Percentiles rank a stretch among this genome's conserved stretches.
phyloP scores from a whole-genome alignment of 2,888 invertebrate genomes.

The Thymelicus sylvestris region DNA sequence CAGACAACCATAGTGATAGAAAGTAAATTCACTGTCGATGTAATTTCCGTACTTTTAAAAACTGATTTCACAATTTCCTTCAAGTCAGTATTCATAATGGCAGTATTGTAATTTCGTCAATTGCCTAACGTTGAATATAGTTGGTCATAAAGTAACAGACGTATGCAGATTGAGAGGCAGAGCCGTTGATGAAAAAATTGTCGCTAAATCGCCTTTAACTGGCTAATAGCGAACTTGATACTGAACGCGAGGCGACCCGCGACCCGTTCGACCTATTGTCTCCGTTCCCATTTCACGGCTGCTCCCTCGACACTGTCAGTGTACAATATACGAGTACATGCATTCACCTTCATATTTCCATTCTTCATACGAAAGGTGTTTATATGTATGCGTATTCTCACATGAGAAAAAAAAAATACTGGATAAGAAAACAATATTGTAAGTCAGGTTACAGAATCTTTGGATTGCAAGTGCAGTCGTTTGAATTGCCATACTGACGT shows the following conservation, averaged over 20 bases:
- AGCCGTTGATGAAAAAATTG: constrained; percentile 75
- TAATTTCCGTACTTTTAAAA: no score
- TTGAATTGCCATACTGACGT: not conserved
- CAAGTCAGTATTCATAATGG: no score
- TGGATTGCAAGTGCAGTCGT: not conserved
- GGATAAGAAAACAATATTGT: not conserved
- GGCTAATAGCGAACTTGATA: constrained; percentile 76
- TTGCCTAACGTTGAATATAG: constrained; percentile 37
- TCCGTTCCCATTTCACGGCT: constrained; percentile 46
- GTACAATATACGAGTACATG: no score
- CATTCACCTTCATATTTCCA: not conserved
- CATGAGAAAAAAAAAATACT: not conserved
- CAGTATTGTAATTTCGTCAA: not conserved
- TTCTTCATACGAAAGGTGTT: not conserved
- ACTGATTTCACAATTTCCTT: no score
- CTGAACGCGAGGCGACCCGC: constrained; percentile 45
- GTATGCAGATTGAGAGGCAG: constrained; percentile 63
- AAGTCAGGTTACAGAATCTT: no score
- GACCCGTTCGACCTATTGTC: constrained; percentile 56
- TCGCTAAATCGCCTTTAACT: constrained; percentile 71
- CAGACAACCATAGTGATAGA: no score
- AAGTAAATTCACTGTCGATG: no score
- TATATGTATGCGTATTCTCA: not conserved
- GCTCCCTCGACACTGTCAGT: not conserved
- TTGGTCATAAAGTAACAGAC: constrained; percentile 29